phyloP scores from a whole-genome alignment of 2,113 vertebrate species.

The Seriola rivoliana region DNA sequence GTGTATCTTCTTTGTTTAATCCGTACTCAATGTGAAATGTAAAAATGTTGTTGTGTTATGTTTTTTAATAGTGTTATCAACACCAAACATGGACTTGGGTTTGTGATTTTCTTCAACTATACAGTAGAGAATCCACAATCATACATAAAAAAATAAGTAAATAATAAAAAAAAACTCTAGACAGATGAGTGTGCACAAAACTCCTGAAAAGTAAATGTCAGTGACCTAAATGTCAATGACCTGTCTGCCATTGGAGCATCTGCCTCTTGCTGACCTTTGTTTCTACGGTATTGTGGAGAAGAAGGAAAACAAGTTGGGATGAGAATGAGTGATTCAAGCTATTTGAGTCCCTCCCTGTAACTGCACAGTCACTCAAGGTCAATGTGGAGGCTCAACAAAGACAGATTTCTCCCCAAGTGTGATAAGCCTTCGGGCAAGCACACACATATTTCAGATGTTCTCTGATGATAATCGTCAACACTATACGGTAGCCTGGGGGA shows the following conservation, averaged over 20 bases:
- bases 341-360: conserved; percentile 30
- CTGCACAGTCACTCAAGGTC: conserved; percentile 74
- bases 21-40: neutral
- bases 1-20: neutral
- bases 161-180: no score
- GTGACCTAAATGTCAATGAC: neutral
- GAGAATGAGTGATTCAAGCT: conserved; percentile 8
- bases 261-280: neutral
- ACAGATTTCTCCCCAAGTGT: conserved; percentile 59
- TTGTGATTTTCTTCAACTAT: neutral
- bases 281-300: neutral
- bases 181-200: conserved; percentile 14
- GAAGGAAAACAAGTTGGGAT: conserved; percentile 6
- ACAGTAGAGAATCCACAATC: neutral
- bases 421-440: conserved; percentile 66
- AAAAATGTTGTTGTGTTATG: neutral
- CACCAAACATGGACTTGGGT: neutral
- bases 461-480: conserved; percentile 67
- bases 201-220: neutral
- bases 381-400: conserved; percentile 53
- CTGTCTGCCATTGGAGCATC: neutral
- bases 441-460: conserved; percentile 77
- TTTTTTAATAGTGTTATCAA: neutral
- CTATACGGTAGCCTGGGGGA: conserved; percentile 57
- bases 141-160: neutral